Percentiles rank a stretch among this genome's conserved stretches.
phyloP scores from a whole-genome alignment of 1,140 invertebrate genomes.

The Hestina assimilis region DNA sequence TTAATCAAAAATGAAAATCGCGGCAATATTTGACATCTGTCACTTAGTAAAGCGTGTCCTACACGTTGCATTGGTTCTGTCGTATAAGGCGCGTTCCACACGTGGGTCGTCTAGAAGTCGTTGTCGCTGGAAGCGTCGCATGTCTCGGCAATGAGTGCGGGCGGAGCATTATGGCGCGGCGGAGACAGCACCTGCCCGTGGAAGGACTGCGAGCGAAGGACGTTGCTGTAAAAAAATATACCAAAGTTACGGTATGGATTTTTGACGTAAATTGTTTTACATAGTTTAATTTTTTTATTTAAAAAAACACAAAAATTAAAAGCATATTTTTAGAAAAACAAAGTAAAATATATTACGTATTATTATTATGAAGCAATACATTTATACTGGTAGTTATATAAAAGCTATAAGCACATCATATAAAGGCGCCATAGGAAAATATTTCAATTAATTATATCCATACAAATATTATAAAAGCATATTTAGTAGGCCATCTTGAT shows the following conservation, averaged over 20 bases:
- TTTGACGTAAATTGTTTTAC: too few species aligned
- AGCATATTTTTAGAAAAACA: too few species aligned
- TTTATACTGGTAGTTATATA: not conserved
- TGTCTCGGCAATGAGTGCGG: slow-evolving; percentile 50
- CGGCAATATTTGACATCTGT: not conserved
- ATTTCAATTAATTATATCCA: not conserved
- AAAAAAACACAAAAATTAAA: too few species aligned
- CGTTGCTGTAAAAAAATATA: slow-evolving; percentile 59
- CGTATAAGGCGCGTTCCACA: not conserved
- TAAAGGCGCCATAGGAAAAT: not conserved
- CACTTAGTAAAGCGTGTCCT: not conserved
- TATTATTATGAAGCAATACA: not conserved
- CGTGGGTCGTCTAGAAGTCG: slow-evolving; percentile 58
- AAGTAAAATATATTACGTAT: not conserved
- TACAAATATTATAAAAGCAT: slow-evolving; percentile 1
- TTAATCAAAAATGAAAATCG: not conserved
- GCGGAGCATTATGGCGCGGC: slow-evolving; percentile 47
- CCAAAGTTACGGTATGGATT: not conserved
- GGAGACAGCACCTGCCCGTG: slow-evolving; percentile 16
- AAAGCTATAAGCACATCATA: slow-evolving; percentile 20
- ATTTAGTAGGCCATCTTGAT: not conserved
- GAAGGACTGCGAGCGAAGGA: slow-evolving; percentile 66
- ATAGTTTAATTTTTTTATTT: too few species aligned
- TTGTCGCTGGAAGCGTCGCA: slow-evolving; percentile 76
- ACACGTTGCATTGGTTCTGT: not conserved